Evolutionary conservation across 1,140 invertebrate genomes (phyloP), one percentile per base, ranked within the genome.

Genomic region (Diploscapter pachys): DNA sequence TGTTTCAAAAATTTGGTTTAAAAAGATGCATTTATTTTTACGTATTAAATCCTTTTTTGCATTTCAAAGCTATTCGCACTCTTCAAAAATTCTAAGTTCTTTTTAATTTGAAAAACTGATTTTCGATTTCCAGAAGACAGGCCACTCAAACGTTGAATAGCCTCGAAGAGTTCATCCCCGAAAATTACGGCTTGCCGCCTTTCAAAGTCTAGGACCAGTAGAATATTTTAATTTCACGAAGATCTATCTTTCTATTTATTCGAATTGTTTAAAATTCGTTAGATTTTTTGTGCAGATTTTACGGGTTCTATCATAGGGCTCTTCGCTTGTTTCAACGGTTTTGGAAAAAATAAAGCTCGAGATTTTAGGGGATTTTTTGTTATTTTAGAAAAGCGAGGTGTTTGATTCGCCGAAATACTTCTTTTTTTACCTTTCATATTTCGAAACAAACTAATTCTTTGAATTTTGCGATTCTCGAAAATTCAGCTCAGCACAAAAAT

Each of bases 91-190:
- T 8, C 8, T n/a, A 54, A 53, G 11, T 9, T 13, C 5, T 13
- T 61, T 4, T 74, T 74, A 31, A 31, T 31, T 31, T 31, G 0
- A 31, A 31, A 31, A 31, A 31, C 31, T 31, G 31, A 31, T 31
- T 31, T 31, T 31, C 31, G 31, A 31, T 31, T 31, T 31, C 31
- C 51, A 68, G 64, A 50, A 63, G 31, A 31, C 64, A 67, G 11
- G 64, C 70, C 5, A 74, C 54, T 62, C 48, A 54, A 11, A 48
- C 56, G 5, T 50, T 74, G 50, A 11, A 57, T 48, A 69, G 65
- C 50, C 61, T 81, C 63, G 72, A 75, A 50, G 67, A 81, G 49
- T 81, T 81, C 57, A 64, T 75, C 4, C 80, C 80, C 31, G 73
- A 70, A 54, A 67, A 79, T 13, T 81, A 75, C 66, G 80, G 75